Evolutionary conservation across 2,113 vertebrate species (phyloP).

Genomic region (Penelope pileata): DNA sequence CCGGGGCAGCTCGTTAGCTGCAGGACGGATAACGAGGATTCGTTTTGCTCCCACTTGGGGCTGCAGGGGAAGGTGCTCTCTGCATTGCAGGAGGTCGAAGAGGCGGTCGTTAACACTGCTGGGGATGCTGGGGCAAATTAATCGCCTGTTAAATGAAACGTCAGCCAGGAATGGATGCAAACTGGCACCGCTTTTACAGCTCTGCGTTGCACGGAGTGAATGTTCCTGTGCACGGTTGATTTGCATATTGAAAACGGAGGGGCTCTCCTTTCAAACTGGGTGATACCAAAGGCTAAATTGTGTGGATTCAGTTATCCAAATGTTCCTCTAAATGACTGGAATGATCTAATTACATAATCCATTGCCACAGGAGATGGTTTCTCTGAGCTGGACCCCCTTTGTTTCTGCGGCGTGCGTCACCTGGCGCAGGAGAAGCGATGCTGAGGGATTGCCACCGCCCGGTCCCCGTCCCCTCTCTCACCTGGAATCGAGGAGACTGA

Average conservation of each 20-base stretch:
- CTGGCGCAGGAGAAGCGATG: not conserved
- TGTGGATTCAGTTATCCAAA: not conserved
- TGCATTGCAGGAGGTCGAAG: not conserved
- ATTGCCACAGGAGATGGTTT: not conserved
- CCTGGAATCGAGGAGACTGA: not conserved
- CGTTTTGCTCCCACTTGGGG: not conserved
- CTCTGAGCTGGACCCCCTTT: constrained; percentile 9
- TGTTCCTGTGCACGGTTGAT: not conserved
- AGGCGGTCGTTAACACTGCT: not conserved
- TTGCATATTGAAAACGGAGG: constrained; percentile 19
- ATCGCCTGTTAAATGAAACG: constrained; percentile 43
- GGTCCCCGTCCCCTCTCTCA: not conserved
- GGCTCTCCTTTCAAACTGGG: not conserved
- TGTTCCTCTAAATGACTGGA: not conserved
- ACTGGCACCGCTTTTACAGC: not conserved
- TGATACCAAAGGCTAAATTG: not conserved
- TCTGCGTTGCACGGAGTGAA: constrained; percentile 11
- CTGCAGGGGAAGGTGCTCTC: not conserved
- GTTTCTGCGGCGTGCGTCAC: not conserved
- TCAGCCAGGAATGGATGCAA: not conserved
- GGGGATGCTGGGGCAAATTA: not conserved
- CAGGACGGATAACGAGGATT: not conserved
- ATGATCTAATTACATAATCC: not conserved
- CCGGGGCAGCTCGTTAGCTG: not conserved
- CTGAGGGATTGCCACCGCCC: not conserved